phyloP scores from a whole-genome alignment of 2,113 vertebrate genomes.

The Nesogale talazaci region DNA sequence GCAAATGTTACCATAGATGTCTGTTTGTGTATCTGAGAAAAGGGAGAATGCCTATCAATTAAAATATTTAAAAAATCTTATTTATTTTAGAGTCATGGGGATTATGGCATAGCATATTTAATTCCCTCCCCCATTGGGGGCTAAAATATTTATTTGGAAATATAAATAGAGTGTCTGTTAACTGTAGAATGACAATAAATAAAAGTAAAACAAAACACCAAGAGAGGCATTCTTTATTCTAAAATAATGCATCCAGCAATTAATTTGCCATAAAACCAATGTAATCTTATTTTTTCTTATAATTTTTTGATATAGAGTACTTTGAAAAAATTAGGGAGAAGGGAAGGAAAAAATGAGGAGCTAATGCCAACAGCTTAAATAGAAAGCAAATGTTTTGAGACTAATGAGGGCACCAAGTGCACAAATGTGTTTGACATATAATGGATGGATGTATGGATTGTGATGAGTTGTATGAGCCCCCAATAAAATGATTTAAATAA shows the following conservation, averaged over 20 bases:
- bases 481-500: too few relatives aligned
- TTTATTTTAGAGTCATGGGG: background rate
- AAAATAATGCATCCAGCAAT: constrained; percentile 40
- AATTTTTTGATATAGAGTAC: background rate
- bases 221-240: background rate
- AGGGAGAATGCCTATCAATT: background rate
- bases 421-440: too few relatives aligned
- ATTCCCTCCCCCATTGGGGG: background rate
- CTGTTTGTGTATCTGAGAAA: background rate
- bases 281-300: background rate
- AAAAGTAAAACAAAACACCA: background rate
- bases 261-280: background rate
- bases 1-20: constrained; percentile 17
- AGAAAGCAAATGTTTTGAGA: too few relatives aligned
- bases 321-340: too few relatives aligned
- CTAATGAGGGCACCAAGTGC: too few relatives aligned
- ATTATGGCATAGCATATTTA: constrained; percentile 9
- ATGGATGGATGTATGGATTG: too few relatives aligned
- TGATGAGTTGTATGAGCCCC: too few relatives aligned
- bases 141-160: constrained; percentile 37
- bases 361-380: too few relatives aligned
- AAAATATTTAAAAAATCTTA: constrained; percentile 37
- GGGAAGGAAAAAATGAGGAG: too few relatives aligned
- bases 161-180: constrained; percentile 19
- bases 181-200: background rate